Conservation (phyloP, 64 coral and sea anemone species). For the Porites lutea region DNA sequence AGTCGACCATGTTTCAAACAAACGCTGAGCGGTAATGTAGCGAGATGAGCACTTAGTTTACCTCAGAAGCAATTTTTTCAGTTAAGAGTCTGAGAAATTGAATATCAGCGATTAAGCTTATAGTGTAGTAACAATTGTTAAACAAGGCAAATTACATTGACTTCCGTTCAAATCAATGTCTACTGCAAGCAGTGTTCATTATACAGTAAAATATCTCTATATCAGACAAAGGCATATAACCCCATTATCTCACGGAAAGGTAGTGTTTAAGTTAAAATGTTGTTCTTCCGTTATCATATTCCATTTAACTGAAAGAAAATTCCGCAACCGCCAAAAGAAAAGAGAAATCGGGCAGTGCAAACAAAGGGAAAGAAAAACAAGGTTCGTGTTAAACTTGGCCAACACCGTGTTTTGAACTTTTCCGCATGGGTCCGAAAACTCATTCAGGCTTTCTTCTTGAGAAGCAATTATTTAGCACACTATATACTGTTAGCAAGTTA, state of each 20-base stretch:
- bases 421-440: not conserved
- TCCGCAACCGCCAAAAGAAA: not conserved
- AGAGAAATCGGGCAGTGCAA: not conserved
- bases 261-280: not conserved
- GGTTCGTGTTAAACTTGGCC: constrained; percentile 33
- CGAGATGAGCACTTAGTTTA: too few species aligned
- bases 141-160: not conserved
- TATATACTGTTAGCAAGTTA: not conserved
- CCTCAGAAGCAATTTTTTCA: too few species aligned
- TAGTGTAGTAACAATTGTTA: not conserved
- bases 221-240: not conserved
- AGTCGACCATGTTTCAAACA: too few species aligned
- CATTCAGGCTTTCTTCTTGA: not conserved
- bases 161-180: not conserved
- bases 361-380: constrained; percentile 18
- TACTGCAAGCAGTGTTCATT: not conserved
- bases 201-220: not conserved
- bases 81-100: too few species aligned
- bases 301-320: not conserved
- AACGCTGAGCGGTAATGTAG: too few species aligned
- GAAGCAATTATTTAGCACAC: not conserved
- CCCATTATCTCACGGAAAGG: not conserved
- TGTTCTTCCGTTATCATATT: not conserved
- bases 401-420: constrained; percentile 23
- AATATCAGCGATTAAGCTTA: too few species aligned